Conservation (phyloP, 2,113 vertebrate species). For the Myodes glareolus region DNA sequence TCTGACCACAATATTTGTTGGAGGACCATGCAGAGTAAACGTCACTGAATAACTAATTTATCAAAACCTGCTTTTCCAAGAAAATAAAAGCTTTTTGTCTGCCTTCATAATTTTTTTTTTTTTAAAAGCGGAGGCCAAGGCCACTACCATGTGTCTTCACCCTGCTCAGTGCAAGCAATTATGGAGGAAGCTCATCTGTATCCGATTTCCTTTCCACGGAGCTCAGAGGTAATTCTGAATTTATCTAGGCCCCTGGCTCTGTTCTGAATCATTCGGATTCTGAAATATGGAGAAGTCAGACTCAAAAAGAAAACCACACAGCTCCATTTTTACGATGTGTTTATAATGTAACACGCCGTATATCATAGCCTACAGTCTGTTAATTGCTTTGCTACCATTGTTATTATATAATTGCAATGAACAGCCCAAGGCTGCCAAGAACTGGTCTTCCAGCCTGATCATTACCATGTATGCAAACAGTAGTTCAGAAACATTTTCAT, state of each 20-base stretch:
- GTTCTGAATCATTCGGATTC: conserved; percentile 49
- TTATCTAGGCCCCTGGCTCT: neutral
- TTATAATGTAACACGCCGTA: conserved; percentile 61
- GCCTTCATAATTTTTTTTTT: conserved; percentile 44
- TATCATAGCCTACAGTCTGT: conserved; percentile 26
- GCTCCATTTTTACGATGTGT: conserved; percentile 67
- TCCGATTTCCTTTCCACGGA: conserved; percentile 67
- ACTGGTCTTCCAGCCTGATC: conserved; percentile 67
- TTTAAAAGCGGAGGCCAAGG: conserved; percentile 73
- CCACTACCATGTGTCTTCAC: conserved; percentile 34
- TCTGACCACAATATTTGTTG: conserved; percentile 29
- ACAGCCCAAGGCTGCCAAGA: conserved; percentile 74
- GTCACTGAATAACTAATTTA: neutral
- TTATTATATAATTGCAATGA: conserved; percentile 68
- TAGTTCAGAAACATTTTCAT: conserved; percentile 74
- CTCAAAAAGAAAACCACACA: conserved; percentile 68
- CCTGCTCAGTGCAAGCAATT: conserved; percentile 34
- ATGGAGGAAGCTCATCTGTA: conserved; percentile 71
- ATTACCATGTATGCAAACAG: conserved; percentile 74
- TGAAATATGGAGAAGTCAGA: conserved; percentile 38
- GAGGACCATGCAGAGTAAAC: neutral
- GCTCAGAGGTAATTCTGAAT: conserved; percentile 63
- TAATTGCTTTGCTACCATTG: conserved; percentile 71
- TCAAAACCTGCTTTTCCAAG: conserved; percentile 28
- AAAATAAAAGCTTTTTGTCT: conserved; percentile 46